These are phyloP conservation scores for Cichlasoma orientale DNA, from an alignment of 2,797 vertebrate genomes.

Conservation along the genomic window DNA sequence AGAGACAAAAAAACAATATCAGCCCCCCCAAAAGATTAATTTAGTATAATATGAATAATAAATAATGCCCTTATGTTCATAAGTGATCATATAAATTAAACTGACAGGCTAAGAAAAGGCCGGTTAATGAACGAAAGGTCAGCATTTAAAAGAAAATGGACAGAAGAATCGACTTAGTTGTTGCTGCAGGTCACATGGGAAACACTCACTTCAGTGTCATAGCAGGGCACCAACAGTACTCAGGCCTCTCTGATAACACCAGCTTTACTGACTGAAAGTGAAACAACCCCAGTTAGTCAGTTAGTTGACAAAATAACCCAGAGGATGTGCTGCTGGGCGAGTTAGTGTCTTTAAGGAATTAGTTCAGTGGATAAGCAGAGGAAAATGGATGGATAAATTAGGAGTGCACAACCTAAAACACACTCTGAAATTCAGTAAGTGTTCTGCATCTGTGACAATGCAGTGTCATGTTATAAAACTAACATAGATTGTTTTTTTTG, in stretches of 20 bases:
- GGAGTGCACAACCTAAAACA: slow-evolving; percentile 37
- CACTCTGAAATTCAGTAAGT: slow-evolving; percentile 54
- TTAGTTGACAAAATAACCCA: slow-evolving; percentile 4
- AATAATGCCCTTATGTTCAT: background rate
- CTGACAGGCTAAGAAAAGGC: slow-evolving; percentile 1
- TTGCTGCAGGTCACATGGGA: slow-evolving; percentile 2
- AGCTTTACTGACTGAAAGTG: slow-evolving; percentile 36
- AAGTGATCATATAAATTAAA: background rate
- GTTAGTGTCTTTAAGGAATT: slow-evolving; percentile 1
- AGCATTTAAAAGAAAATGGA: slow-evolving; percentile 17
- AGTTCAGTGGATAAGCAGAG: background rate
- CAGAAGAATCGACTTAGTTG: slow-evolving; percentile 12
- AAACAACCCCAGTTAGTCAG: slow-evolving; percentile 39
- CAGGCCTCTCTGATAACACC: slow-evolving; percentile 5
- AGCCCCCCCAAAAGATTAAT: slow-evolving; percentile 3
- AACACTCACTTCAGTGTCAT: background rate
- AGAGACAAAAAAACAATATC: background rate
- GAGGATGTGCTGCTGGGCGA: background rate
- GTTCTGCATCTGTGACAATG: slow-evolving; percentile 53
- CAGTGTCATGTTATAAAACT: slow-evolving; percentile 54
- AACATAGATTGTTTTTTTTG: slow-evolving; percentile 40
- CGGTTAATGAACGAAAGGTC: slow-evolving; percentile 4
- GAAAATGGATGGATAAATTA: slow-evolving; percentile 36
- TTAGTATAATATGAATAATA: slow-evolving; percentile 1
- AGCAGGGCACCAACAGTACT: background rate